Percentiles rank a stretch among this genome's conserved stretches.
Evolutionary conservation across 2,113 vertebrate genomes (phyloP).

Genomic region (Epinephelus moara): DNA sequence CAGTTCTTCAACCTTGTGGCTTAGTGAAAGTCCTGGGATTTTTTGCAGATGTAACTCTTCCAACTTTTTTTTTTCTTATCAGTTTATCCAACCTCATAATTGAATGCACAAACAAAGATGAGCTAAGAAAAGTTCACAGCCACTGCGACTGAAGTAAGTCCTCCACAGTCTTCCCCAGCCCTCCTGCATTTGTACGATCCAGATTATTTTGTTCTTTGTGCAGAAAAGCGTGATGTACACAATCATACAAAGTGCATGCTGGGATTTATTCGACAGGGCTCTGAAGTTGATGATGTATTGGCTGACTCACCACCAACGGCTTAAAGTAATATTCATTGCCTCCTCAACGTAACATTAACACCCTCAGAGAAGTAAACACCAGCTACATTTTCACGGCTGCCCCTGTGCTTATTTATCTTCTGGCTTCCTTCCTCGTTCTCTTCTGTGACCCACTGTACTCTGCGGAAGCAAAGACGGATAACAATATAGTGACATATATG

Average conservation of each 20-base stretch:
- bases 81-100: neutral
- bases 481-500: slow-evolving; percentile 43
- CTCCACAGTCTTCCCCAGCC: neutral
- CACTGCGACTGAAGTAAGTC: slow-evolving; percentile 1
- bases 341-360: slow-evolving; percentile 44
- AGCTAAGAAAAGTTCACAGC: slow-evolving; percentile 2
- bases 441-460: slow-evolving; percentile 30
- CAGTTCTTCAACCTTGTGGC: neutral
- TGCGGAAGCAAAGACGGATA: slow-evolving; percentile 35
- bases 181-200: neutral
- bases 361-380: slow-evolving; percentile 26
- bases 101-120: neutral
- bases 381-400: slow-evolving; percentile 19
- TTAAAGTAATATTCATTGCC: slow-evolving; percentile 50
- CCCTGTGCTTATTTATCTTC: slow-evolving; percentile 42
- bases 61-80: neutral
- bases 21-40: neutral
- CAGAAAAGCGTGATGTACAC: slow-evolving; percentile 16
- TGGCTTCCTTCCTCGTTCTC: slow-evolving; percentile 52
- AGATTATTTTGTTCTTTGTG: slow-evolving; percentile 17
- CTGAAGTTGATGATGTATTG: slow-evolving; percentile 32
- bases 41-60: neutral
- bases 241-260: neutral
- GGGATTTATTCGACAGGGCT: slow-evolving; percentile 35
- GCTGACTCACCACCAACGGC: slow-evolving; percentile 44